A percentile compares a stretch with the other conserved stretches of the same genome.
These are phyloP conservation scores for Cryptotis parvus DNA, from an alignment of 2,113 vertebrate species.

Conservation along the genomic window DNA sequence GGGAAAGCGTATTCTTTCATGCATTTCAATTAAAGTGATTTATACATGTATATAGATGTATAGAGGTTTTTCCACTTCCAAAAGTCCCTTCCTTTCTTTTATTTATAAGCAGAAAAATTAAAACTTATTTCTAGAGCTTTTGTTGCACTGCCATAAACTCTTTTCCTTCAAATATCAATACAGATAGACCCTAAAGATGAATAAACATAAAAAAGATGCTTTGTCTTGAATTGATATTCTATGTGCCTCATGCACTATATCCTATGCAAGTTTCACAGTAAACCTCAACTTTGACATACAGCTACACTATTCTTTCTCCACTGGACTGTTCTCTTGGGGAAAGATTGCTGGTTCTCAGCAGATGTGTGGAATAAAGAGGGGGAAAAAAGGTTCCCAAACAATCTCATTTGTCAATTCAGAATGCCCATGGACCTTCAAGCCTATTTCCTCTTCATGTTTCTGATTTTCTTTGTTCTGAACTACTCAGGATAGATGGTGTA, in stretches of 20 bases:
- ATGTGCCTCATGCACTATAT: rapidly evolving
- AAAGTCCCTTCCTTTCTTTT: background rate
- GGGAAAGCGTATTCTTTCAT: background rate
- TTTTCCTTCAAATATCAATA: background rate
- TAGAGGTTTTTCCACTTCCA: background rate
- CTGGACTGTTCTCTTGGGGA: background rate
- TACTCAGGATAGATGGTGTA: background rate
- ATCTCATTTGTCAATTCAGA: background rate
- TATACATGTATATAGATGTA: background rate
- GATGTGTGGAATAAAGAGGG: background rate
- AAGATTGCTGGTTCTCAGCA: background rate
- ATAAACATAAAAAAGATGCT: background rate
- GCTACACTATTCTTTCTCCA: background rate
- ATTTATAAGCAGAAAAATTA: conserved; percentile 2
- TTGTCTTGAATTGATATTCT: background rate
- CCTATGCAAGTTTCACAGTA: rapidly evolving
- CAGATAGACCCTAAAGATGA: background rate
- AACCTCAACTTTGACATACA: background rate
- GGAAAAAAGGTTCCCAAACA: background rate
- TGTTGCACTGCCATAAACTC: background rate
- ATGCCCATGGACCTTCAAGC: background rate
- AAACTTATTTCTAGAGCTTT: background rate
- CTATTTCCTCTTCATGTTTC: background rate
- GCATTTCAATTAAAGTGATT: background rate
- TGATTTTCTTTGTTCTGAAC: conserved; percentile 43